These are phyloP conservation scores for Cyphomyrus plagiostoma DNA, from an alignment of 2,113 vertebrate species.

Conservation along the genomic window DNA sequence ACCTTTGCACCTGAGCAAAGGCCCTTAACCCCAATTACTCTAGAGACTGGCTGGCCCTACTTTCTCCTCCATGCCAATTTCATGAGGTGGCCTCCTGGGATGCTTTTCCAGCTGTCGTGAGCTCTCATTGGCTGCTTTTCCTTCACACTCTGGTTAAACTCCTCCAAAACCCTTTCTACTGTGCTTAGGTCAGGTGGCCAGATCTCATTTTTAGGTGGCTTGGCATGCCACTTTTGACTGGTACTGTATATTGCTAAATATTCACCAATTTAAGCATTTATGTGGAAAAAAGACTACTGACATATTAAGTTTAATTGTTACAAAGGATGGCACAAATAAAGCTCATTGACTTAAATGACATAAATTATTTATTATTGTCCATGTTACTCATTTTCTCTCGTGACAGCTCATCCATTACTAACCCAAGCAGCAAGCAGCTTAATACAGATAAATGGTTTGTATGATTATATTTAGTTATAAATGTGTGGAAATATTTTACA, in stretches of 20 bases:
- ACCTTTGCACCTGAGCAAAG: background rate
- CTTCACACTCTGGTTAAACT: background rate
- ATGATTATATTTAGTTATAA: conserved; percentile 14
- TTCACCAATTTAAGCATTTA: background rate
- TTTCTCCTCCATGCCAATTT: background rate
- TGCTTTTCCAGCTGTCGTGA: background rate
- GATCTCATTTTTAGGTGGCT: background rate
- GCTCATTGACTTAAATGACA: background rate
- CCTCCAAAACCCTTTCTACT: background rate
- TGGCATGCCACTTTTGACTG: background rate
- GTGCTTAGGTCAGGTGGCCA: background rate
- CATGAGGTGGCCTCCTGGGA: background rate
- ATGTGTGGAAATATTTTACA: background rate
- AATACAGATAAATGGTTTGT: background rate
- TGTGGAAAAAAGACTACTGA: background rate
- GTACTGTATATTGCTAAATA: background rate
- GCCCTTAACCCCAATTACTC: background rate
- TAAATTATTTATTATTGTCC: conserved; percentile 16
- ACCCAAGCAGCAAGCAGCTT: background rate
- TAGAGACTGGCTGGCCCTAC: background rate
- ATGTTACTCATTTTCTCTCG: background rate
- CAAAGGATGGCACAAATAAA: background rate
- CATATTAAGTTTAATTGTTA: background rate
- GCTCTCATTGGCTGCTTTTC: background rate
- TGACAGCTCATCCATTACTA: background rate